These are phyloP conservation scores for Hemicentrotus pulcherrimus DNA, from an alignment of 35 echinoderm and acorn worm genomes.

Conservation along the genomic window DNA sequence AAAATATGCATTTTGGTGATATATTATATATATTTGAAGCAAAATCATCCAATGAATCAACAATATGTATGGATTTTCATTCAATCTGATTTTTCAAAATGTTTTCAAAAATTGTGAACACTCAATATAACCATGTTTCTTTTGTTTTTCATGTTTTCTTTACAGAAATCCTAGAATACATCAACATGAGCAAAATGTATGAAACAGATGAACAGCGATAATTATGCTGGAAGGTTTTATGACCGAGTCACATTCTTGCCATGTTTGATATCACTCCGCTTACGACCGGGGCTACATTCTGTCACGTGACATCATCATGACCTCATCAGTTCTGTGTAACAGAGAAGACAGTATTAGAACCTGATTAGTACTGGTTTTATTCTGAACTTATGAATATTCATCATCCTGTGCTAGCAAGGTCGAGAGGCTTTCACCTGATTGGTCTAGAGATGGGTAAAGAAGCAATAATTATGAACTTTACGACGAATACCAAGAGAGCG, in stretches of 20 bases:
- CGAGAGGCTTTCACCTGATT: too few species aligned
- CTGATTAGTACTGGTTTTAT: too few species aligned
- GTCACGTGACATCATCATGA: background rate
- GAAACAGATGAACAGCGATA: background rate
- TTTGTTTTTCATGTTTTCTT: background rate
- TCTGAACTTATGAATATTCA: too few species aligned
- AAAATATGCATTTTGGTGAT: too few species aligned
- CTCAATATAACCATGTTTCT: background rate
- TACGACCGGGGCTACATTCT: background rate
- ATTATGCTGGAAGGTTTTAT: background rate
- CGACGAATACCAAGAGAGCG: too few species aligned
- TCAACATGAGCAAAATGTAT: background rate
- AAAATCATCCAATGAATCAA: too few species aligned
- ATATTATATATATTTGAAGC: too few species aligned
- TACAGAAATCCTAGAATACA: background rate
- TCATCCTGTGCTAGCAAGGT: too few species aligned
- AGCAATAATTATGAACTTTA: too few species aligned
- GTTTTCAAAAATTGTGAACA: background rate
- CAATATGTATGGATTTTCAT: too few species aligned
- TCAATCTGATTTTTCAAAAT: background rate
- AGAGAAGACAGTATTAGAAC: background rate
- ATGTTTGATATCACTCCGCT: background rate
- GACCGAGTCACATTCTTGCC: background rate
- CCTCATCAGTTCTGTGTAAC: background rate
- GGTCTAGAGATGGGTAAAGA: too few species aligned